Conservation (phyloP, 2,888 invertebrate genomes). For the Idaea biselata region DNA sequence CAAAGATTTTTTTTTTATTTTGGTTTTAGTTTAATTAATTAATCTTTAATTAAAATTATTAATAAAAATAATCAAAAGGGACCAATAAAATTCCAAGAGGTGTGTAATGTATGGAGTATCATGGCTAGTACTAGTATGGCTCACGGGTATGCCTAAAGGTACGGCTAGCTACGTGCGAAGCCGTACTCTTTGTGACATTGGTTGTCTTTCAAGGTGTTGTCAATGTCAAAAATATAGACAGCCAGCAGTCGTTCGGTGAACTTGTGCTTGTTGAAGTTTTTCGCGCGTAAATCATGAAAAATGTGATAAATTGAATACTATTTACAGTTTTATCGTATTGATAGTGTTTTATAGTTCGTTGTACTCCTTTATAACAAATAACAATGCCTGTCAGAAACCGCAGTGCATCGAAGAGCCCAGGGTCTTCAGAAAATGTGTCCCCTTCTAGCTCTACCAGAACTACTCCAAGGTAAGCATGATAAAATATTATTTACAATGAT, state of each 20-base stretch:
- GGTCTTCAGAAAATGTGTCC: conserved; percentile 25
- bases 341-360: not conserved
- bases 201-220: not conserved
- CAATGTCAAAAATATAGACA: not conserved
- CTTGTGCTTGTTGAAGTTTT: not conserved
- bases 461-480: conserved; percentile 11
- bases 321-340: not conserved
- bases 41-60: too few species aligned
- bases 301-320: not conserved
- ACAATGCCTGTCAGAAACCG: conserved; percentile 39
- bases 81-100: too few species aligned
- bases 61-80: too few species aligned
- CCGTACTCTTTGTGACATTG: too few species aligned
- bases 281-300: not conserved
- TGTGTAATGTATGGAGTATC: too few species aligned
- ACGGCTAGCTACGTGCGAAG: too few species aligned
- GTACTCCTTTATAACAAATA: not conserved
- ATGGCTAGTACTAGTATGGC: too few species aligned
- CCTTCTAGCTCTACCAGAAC: conserved; percentile 17
- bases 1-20: too few species aligned
- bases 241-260: not conserved
- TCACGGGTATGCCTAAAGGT: too few species aligned
- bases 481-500: not conserved
- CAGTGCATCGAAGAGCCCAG: conserved; percentile 22
- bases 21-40: too few species aligned